phyloP scores from a whole-genome alignment of 2,797 vertebrate genomes.

The Emydoidea blandingii region DNA sequence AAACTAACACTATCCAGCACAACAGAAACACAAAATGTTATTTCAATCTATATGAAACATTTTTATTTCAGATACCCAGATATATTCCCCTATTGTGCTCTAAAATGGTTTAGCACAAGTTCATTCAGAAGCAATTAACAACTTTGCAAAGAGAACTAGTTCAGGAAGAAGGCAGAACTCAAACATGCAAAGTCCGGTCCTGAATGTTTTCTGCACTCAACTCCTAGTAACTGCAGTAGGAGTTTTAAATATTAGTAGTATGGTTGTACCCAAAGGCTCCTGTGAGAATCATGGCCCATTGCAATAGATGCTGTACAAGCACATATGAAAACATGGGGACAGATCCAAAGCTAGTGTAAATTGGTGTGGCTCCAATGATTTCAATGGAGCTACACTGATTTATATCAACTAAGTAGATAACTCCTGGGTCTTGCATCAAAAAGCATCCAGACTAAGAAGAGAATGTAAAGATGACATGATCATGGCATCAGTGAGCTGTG shows the following conservation, averaged over 20 bases:
- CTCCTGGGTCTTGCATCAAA: neutral
- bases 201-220: neutral
- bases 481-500: neutral
- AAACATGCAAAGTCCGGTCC: neutral
- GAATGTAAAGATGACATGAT: neutral
- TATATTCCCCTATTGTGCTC: neutral
- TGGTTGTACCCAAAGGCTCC: too few relatives aligned
- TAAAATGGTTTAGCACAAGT: neutral
- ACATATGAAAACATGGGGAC: too few relatives aligned
- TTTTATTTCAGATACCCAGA: neutral
- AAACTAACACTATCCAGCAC: neutral
- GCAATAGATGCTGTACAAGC: too few relatives aligned
- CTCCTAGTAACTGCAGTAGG: neutral
- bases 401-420: neutral
- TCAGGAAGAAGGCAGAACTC: neutral
- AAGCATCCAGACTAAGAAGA: neutral
- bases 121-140: neutral
- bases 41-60: too few relatives aligned
- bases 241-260: neutral
- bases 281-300: too few relatives aligned
- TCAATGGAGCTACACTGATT: neutral
- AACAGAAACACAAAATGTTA: neutral
- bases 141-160: neutral
- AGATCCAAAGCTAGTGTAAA: too few relatives aligned
- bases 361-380: too few relatives aligned